Evolutionary conservation across 2,888 invertebrate species (phyloP).

Genomic region (Tetragonisca angustula): DNA sequence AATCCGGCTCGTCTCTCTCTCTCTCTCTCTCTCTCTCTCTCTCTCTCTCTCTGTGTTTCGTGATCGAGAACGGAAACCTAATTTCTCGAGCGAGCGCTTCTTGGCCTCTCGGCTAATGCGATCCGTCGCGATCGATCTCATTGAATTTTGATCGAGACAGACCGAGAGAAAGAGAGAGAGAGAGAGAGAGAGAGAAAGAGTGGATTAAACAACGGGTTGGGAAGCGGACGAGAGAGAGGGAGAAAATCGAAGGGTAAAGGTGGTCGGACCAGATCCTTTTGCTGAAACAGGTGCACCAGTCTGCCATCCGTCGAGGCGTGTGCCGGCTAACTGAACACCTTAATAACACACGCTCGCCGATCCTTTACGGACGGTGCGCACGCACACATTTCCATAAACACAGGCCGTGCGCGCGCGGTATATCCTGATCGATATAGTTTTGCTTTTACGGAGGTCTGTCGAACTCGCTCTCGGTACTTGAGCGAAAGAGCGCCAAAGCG

Average conservation of each 20-base stretch:
- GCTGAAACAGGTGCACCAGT: constrained; percentile 70
- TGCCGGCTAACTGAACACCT: constrained; percentile 70
- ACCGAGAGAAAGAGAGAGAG: constrained; percentile 9
- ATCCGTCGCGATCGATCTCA: constrained; percentile 45
- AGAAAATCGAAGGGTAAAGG: constrained; percentile 59
- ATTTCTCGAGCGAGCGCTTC: constrained; percentile 41
- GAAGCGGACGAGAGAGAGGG: constrained; percentile 1
- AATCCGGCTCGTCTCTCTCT: neutral
- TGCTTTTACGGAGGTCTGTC: neutral
- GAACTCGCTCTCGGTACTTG: neutral
- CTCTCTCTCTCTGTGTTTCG: too few species aligned
- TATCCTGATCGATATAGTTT: constrained; percentile 15
- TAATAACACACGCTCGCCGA: constrained; percentile 64
- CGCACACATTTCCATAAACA: constrained; percentile 72
- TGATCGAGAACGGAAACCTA: constrained; percentile 32
- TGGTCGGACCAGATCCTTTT: constrained; percentile 70
- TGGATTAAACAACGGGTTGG: constrained; percentile 31
- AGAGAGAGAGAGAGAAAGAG: too few species aligned
- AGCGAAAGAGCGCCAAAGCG: too few species aligned
- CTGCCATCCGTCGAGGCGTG: constrained; percentile 67
- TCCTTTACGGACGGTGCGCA: constrained; percentile 62
- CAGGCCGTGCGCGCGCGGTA: constrained; percentile 25
- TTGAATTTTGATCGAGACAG: constrained; percentile 47
- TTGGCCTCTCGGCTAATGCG: constrained; percentile 34
- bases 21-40: neutral